phyloP scores from a whole-genome alignment of 2,113 vertebrate species.

The Prunella himalayana region DNA sequence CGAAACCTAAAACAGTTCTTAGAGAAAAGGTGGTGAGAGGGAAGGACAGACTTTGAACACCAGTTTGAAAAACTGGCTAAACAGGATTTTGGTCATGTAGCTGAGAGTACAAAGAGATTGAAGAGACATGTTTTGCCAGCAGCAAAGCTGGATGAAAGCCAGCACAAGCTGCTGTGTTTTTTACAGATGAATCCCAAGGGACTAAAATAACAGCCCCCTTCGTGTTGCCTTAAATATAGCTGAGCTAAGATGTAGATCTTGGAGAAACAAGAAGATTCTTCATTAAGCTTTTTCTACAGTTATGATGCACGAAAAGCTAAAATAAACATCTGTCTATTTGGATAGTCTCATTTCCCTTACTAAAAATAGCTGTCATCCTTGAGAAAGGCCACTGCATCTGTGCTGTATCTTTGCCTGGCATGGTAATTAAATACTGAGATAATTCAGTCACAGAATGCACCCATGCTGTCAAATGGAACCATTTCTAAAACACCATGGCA shows the following conservation, averaged over 20 bases:
- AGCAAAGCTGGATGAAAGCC: conserved; percentile 44
- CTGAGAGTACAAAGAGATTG: conserved; percentile 27
- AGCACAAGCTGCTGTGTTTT: background rate
- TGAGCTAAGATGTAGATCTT: background rate
- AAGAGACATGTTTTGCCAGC: conserved; percentile 24
- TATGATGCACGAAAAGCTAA: background rate
- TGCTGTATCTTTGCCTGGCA: background rate
- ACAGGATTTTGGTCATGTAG: conserved; percentile 42
- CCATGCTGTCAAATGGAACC: background rate
- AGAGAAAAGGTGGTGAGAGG: background rate
- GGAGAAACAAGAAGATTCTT: background rate
- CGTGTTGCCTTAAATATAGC: background rate
- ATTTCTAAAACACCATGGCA: background rate
- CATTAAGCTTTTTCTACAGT: background rate
- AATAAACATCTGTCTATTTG: conserved; percentile 21
- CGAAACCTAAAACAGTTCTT: background rate
- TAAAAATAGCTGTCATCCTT: conserved; percentile 26
- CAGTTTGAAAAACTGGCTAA: conserved; percentile 54
- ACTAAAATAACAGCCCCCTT: conserved; percentile 3
- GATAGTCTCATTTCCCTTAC: background rate
- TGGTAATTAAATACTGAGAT: background rate
- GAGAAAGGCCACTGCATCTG: conserved; percentile 32
- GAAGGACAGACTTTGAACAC: background rate
- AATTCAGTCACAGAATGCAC: background rate
- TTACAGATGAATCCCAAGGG: conserved; percentile 13